Evolutionary conservation across 2,888 invertebrate genomes (phyloP).

Genomic region (Agonum fuliginosum): DNA sequence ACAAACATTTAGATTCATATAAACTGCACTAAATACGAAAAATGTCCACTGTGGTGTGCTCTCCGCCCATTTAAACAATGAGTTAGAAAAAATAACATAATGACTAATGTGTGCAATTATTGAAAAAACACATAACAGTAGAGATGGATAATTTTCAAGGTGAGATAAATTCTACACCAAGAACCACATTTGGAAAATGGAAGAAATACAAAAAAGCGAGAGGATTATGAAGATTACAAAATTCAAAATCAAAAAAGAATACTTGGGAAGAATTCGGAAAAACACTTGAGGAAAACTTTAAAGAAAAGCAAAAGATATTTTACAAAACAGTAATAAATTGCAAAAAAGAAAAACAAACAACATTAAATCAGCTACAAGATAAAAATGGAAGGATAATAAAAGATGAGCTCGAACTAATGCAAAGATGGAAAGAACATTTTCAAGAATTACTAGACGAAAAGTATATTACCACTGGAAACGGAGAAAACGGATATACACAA

Average conservation of each 20-base stretch:
- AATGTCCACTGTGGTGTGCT: no score
- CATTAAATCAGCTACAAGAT: conserved; percentile 3
- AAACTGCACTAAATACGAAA: no score
- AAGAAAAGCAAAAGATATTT: conserved; percentile 22
- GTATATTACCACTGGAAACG: not conserved
- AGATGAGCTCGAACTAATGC: conserved; percentile 7
- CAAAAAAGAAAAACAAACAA: conserved; percentile 19
- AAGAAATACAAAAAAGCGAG: no score
- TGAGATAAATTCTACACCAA: no score
- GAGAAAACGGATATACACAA: not conserved
- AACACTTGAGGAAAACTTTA: not conserved
- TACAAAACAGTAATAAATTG: conserved; percentile 14
- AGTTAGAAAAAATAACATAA: no score
- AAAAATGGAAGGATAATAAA: conserved; percentile 16
- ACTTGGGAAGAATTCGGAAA: conserved; percentile 18
- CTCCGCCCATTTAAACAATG: no score
- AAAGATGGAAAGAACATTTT: conserved; percentile 28
- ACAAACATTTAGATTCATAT: no score
- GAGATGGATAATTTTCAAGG: no score
- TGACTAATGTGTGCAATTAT: no score
- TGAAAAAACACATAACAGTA: no score
- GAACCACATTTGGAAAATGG: no score
- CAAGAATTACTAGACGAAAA: conserved; percentile 21
- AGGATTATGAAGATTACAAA: no score
- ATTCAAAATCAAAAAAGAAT: not conserved